Conservation (phyloP, 2,888 invertebrate species). For the Hylaea fasciaria region DNA sequence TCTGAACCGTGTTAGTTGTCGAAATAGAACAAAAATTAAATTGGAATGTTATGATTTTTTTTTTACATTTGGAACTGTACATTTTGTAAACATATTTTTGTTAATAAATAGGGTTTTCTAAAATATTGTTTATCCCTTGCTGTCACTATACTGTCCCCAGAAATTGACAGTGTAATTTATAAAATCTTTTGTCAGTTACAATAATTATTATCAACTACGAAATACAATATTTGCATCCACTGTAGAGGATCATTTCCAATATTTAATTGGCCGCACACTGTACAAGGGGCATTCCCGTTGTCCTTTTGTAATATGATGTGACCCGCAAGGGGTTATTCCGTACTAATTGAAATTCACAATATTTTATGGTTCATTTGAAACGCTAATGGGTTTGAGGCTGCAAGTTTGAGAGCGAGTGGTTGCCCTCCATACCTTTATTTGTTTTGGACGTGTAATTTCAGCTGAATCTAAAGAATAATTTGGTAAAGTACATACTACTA, state of each 20-base stretch:
- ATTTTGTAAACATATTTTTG: too few relatives aligned
- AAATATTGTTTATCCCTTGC: too few relatives aligned
- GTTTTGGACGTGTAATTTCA: constrained; percentile 7
- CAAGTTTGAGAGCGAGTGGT: constrained; percentile 35
- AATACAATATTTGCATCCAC: constrained; percentile 41
- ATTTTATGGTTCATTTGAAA: constrained; percentile 65
- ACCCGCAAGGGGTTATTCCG: constrained; percentile 63
- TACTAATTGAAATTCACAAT: constrained; percentile 78
- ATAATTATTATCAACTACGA: too few relatives aligned
- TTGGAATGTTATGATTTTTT: too few relatives aligned
- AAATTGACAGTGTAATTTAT: too few relatives aligned
- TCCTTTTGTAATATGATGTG: constrained; percentile 75
- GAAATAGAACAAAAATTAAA: too few relatives aligned
- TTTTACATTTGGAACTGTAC: too few relatives aligned
- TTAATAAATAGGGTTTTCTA: too few relatives aligned
- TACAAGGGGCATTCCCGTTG: constrained; percentile 59
- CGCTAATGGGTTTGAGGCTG: constrained; percentile 40
- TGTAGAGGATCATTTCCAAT: constrained; percentile 53
- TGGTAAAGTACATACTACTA: too few relatives aligned
- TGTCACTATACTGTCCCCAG: too few relatives aligned
- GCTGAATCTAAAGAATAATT: neutral
- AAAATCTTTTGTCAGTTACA: too few relatives aligned
- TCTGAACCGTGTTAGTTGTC: too few relatives aligned
- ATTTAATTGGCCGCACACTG: constrained; percentile 68
- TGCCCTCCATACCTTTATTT: constrained; percentile 16